A percentile compares a stretch with the other conserved stretches of the same genome.
phyloP scores from a whole-genome alignment of 2,797 vertebrate genomes.

The Anableps anableps region DNA sequence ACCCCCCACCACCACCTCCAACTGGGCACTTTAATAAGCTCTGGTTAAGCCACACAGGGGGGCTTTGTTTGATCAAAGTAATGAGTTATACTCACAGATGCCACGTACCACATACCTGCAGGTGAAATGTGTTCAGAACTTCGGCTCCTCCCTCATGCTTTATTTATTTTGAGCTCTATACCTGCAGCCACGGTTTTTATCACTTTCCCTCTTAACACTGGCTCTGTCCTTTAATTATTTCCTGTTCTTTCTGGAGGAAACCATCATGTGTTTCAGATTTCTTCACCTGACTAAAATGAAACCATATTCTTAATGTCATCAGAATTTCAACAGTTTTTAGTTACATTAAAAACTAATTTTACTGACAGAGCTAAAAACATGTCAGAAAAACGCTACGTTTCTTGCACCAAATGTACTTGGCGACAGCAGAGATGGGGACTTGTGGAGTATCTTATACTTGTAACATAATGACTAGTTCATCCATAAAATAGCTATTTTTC shows the following conservation, averaged over 20 bases:
- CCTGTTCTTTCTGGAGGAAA: background rate
- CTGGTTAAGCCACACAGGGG: slow-evolving; percentile 69
- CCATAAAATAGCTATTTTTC: slow-evolving; percentile 49
- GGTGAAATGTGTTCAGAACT: slow-evolving; percentile 60
- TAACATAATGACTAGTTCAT: slow-evolving; percentile 66
- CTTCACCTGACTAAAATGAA: background rate
- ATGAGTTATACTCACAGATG: slow-evolving; percentile 75
- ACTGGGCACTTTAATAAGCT: slow-evolving; percentile 81
- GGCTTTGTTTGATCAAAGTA: slow-evolving; percentile 80
- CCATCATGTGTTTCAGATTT: slow-evolving; percentile 2
- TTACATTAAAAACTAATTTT: background rate
- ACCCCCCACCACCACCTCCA: slow-evolving; percentile 63
- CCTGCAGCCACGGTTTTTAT: slow-evolving; percentile 48
- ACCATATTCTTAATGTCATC: background rate
- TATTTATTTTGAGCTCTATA: slow-evolving; percentile 59
- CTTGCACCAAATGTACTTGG: background rate
- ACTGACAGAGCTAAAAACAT: background rate
- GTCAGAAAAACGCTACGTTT: background rate
- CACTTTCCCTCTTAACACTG: slow-evolving; percentile 40
- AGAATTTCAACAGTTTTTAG: background rate
- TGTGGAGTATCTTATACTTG: slow-evolving; percentile 17
- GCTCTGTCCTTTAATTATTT: slow-evolving; percentile 17
- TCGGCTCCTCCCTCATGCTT: slow-evolving; percentile 38
- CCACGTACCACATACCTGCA: slow-evolving; percentile 76
- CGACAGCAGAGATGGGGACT: background rate